Evolutionary conservation across 2,888 invertebrate species (phyloP).

Genomic region (Crossocerus cetratus): DNA sequence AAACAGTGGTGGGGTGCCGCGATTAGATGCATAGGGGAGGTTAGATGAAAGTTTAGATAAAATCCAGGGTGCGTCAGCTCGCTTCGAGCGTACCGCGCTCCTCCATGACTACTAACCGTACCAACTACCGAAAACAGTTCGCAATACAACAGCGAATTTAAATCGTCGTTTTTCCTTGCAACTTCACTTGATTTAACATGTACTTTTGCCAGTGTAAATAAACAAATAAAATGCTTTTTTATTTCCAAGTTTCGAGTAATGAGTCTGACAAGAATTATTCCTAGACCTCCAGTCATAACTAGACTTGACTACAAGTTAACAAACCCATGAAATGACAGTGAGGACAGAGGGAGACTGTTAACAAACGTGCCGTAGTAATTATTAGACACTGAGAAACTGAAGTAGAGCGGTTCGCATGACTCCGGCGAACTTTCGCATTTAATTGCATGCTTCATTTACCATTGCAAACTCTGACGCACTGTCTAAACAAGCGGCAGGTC

Average conservation of each 20-base stretch:
- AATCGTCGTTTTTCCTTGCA: too few relatives aligned
- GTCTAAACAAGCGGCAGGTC: too few relatives aligned
- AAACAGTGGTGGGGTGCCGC: constrained; percentile 68
- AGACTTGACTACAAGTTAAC: background rate
- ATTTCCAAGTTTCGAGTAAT: too few relatives aligned
- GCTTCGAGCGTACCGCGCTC: constrained; percentile 3
- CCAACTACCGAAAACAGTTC: too few relatives aligned
- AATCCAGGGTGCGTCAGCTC: constrained; percentile 69
- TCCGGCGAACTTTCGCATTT: constrained; percentile 37
- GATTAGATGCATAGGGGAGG: constrained; percentile 75
- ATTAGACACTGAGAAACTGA: constrained; percentile 36
- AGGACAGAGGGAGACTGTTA: constrained; percentile 19
- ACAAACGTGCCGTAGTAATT: constrained; percentile 37
- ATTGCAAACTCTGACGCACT: constrained; percentile 4
- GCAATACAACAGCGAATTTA: too few relatives aligned
- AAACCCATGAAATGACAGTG: constrained; percentile 15
- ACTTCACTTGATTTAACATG: too few relatives aligned
- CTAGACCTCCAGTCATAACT: too few relatives aligned
- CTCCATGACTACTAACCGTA: too few relatives aligned
- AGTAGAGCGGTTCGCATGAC: constrained; percentile 23
- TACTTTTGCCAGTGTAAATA: too few relatives aligned
- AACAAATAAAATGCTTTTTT: too few relatives aligned
- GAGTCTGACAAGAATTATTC: too few relatives aligned
- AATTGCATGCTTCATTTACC: constrained; percentile 26
- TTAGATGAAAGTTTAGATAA: constrained; percentile 77